phyloP scores from a whole-genome alignment of 2,797 vertebrate species.

The Semaprochilodus insignis region DNA sequence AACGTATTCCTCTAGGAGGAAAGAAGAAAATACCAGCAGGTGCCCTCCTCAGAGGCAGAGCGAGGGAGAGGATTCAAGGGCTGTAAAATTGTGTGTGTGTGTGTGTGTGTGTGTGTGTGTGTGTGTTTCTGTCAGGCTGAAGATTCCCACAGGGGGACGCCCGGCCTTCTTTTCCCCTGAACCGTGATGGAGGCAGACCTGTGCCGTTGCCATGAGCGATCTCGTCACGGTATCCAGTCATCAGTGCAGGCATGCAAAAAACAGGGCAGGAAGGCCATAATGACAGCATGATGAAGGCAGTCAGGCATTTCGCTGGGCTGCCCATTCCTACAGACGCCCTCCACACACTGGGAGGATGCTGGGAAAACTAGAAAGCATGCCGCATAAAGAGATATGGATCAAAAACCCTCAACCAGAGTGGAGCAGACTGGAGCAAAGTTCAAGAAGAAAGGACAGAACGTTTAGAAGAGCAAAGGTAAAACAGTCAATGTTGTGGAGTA shows the following conservation, averaged over 20 bases:
- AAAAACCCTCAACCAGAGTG: background rate
- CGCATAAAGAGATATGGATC: background rate
- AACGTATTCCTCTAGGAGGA: slow-evolving; percentile 7
- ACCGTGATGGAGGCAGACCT: slow-evolving; percentile 50
- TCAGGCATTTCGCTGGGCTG: slow-evolving; percentile 30
- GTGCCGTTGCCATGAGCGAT: slow-evolving; percentile 58
- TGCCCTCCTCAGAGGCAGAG: slow-evolving; percentile 45
- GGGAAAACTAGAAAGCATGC: background rate
- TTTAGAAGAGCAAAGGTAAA: background rate
- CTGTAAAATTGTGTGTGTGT: slow-evolving; percentile 13
- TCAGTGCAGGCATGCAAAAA: slow-evolving; percentile 55
- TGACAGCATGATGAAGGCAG: slow-evolving; percentile 38
- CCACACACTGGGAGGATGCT: background rate
- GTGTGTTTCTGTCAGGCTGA: slow-evolving; percentile 27
- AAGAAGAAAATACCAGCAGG: slow-evolving; percentile 35
- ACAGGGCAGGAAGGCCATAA: slow-evolving; percentile 42
- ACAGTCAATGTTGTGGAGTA: too few relatives aligned
- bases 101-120: slow-evolving; percentile 26
- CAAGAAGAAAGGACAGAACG: background rate
- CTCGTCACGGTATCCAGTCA: slow-evolving; percentile 57
- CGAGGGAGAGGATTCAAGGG: slow-evolving; percentile 11
- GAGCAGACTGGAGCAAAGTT: background rate
- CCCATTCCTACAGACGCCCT: slow-evolving; percentile 1
- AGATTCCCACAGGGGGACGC: slow-evolving; percentile 49
- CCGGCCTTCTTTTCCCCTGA: slow-evolving; percentile 51